Evolutionary conservation across 2,888 invertebrate genomes (phyloP), one percentile per base, ranked within the genome.

Genomic region (Trilocha varians): DNA sequence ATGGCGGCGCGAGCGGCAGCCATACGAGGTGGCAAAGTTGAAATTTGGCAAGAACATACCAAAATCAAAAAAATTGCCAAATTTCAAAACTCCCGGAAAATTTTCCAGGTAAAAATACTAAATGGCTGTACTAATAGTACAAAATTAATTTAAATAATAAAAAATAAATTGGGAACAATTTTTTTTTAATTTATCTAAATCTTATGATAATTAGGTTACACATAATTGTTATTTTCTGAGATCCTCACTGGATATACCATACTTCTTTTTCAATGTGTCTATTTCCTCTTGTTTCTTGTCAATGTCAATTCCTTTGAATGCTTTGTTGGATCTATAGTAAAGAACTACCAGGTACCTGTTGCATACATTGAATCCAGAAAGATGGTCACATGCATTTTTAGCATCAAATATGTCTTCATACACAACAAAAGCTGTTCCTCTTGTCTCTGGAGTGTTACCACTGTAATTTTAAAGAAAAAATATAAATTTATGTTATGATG

Each of bases 341-440:
- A 99, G 85, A 1, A 99, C 99, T n/a, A 99, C 99, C 32, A 99
- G 88, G 72, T 99, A 99, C 60, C 99, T 89, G 78, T 99, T 99
- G 73, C 99, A 99, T 18, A 99, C 99, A 76, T 99, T 99, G 78
- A 99, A 99, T 6, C 99, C 99, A 42, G 98, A 98, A 41, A 99
- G 87, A 79, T 99, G 99, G 75, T 99, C 99, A 79, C 99, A 99
- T 3, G 99, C 99, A 87, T 99, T 99, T 80, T 99, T 99, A 0
- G 99, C 99, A 88, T 99, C 99, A 87, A 99, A 99, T 62, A 99
- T 99, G 70, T 99, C 99, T 85, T 99, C 99, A 78, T 98, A 99
- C 0, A 99, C 97, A 38, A 99, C 98, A 89, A 99, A 99, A 13
- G 99, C 99, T 25, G 99, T 99, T 40, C 99, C 99, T 74, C 97